Conservation (phyloP, 2,113 vertebrate genomes). For the Cephalopterus ornatus region DNA sequence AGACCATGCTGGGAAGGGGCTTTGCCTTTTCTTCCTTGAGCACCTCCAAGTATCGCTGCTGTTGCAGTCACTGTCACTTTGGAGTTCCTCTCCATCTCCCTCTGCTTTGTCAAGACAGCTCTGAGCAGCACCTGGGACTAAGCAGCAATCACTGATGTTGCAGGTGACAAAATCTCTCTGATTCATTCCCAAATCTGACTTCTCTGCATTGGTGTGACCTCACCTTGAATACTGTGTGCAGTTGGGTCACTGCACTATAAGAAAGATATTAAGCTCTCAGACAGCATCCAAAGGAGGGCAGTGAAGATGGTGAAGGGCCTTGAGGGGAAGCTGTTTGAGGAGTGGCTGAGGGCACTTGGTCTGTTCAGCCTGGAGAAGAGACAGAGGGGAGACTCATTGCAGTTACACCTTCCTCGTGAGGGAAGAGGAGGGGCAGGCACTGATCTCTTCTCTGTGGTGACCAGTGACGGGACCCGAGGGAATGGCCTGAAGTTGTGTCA, state of each 20-base stretch:
- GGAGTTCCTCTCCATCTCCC: background rate
- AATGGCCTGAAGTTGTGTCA: background rate
- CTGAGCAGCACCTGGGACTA: background rate
- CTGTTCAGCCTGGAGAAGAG: background rate
- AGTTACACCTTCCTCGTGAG: background rate
- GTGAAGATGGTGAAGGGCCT: background rate
- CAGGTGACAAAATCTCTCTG: background rate
- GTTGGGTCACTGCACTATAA: background rate
- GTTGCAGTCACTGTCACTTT: accelerated
- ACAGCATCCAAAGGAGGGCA: background rate
- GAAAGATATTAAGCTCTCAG: background rate
- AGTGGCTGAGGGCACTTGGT: background rate
- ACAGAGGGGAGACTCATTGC: background rate
- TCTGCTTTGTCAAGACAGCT: background rate
- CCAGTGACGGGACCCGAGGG: background rate
- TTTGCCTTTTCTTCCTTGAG: background rate
- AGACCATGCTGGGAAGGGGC: background rate
- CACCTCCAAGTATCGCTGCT: background rate
- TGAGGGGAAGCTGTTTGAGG: background rate
- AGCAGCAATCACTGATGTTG: background rate
- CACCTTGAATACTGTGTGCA: background rate
- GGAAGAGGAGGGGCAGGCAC: background rate
- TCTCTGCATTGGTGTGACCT: background rate
- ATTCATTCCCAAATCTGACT: background rate
- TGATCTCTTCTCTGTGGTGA: background rate